phyloP scores from a whole-genome alignment of 2,797 vertebrate species.

The Galaxias olidus region DNA sequence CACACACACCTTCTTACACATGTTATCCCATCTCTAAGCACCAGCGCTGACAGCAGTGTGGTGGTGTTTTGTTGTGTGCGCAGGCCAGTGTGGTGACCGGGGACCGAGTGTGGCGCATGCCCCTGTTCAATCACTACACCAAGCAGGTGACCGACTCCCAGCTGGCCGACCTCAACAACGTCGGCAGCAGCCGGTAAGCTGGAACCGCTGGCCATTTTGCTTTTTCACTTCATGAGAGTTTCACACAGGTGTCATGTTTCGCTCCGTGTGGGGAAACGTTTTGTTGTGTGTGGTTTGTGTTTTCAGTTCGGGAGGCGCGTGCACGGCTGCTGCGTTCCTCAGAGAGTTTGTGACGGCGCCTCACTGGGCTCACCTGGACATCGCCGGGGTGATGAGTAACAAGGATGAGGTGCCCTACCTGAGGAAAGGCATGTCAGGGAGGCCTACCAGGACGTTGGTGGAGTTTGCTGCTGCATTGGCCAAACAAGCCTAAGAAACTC shows the following conservation, averaged over 20 bases:
- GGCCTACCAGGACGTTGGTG: slow-evolving; percentile 90
- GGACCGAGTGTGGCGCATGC: slow-evolving; percentile 98
- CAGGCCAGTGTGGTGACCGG: slow-evolving; percentile 93
- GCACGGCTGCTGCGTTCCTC: slow-evolving; percentile 95
- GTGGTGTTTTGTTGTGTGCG: slow-evolving; percentile 25
- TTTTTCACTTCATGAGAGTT: too few species aligned
- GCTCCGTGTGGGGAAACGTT: background rate
- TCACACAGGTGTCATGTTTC: background rate
- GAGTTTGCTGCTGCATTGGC: slow-evolving; percentile 84
- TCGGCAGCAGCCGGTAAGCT: slow-evolving; percentile 83
- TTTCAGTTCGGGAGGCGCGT: slow-evolving; percentile 89
- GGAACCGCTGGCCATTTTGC: too few species aligned
- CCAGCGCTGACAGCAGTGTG: slow-evolving; percentile 35
- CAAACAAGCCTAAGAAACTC: slow-evolving; percentile 53
- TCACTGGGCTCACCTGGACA: slow-evolving; percentile 97
- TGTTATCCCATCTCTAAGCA: background rate
- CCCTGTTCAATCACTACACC: slow-evolving; percentile 94
- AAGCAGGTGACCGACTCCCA: slow-evolving; percentile 88
- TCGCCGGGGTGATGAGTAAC: slow-evolving; percentile 95
- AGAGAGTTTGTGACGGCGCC: slow-evolving; percentile 87
- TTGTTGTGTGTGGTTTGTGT: slow-evolving; percentile 5
- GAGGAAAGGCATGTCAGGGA: slow-evolving; percentile 93
- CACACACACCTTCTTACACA: background rate
- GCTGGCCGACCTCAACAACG: slow-evolving; percentile 92
- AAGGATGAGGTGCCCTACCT: slow-evolving; percentile 94